Conservation (phyloP, 2,888 invertebrate species). For the Thereva unica region DNA sequence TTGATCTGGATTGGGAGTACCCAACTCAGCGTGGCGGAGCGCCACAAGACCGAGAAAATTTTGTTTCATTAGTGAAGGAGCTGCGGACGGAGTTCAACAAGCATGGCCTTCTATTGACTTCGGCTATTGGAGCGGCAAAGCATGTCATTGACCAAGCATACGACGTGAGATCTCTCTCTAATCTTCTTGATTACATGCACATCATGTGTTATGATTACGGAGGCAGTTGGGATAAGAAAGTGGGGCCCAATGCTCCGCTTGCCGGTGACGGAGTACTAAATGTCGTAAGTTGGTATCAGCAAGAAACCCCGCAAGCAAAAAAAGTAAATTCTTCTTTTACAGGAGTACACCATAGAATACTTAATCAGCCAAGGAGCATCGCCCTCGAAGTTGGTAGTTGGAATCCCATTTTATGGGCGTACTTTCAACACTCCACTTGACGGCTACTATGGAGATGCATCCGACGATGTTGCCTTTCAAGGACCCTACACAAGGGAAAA, state of each 20-base stretch:
- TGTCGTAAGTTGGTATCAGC: conserved; percentile 64
- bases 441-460: conserved; percentile 55
- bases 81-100: conserved; percentile 71
- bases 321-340: conserved; percentile 40
- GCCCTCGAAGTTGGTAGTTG: conserved; percentile 76
- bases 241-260: conserved; percentile 80
- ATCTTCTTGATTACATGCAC: conserved; percentile 73
- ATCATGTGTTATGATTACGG: conserved; percentile 92
- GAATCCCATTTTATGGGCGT: conserved; percentile 82
- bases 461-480: conserved; percentile 68
- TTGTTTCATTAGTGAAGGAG: conserved; percentile 77
- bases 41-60: conserved; percentile 76
- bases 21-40: conserved; percentile 77
- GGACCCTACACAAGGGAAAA: conserved; percentile 79
- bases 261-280: conserved; percentile 63
- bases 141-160: conserved; percentile 77
- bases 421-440: conserved; percentile 65
- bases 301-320: too few relatives aligned
- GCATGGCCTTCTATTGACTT: conserved; percentile 72
- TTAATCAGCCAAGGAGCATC: conserved; percentile 74
- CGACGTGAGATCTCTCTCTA: conserved; percentile 70
- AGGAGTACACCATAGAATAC: conserved; percentile 78
- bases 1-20: conserved; percentile 78
- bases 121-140: conserved; percentile 80
- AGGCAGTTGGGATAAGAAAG: conserved; percentile 76